phyloP scores from a whole-genome alignment of 2,888 invertebrate species.

The Quadroppia sp. region DNA sequence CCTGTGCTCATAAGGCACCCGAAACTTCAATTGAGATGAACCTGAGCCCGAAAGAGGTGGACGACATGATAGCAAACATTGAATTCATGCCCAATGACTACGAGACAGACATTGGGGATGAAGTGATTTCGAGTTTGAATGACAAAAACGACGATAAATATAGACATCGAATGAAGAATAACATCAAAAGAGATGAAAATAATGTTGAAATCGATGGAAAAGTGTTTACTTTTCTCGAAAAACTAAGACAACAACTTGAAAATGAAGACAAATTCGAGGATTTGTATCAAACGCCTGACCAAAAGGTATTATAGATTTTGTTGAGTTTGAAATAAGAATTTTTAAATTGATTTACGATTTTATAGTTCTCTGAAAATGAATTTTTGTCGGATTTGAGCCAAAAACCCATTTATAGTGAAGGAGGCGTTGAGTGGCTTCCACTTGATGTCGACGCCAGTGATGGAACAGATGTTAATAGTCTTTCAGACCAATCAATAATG shows the following conservation, averaged over 20 bases:
- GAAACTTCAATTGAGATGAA: background rate
- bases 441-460: constrained; percentile 16
- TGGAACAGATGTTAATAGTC: constrained; percentile 23
- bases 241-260: background rate
- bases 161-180: background rate
- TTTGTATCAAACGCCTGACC: background rate
- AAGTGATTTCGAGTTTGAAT: background rate
- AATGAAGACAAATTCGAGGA: background rate
- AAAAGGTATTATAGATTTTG: background rate
- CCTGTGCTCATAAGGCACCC: background rate
- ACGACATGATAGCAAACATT: constrained; percentile 2
- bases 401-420: constrained; percentile 42
- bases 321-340: background rate
- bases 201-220: constrained; percentile 11
- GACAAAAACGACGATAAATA: constrained; percentile 4
- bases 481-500: constrained; percentile 6
- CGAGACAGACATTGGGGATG: constrained; percentile 11
- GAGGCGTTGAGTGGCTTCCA: constrained; percentile 45
- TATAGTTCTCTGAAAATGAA: constrained; percentile 32
- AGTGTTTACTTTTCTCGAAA: constrained; percentile 15
- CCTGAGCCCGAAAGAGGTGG: background rate
- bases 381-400: constrained; percentile 43
- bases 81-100: constrained; percentile 11
- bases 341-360: background rate
- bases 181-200: background rate